Base-by-base conservation (phyloP, 2,888 invertebrate species). In the Tetheella fluctuosa region DNA sequence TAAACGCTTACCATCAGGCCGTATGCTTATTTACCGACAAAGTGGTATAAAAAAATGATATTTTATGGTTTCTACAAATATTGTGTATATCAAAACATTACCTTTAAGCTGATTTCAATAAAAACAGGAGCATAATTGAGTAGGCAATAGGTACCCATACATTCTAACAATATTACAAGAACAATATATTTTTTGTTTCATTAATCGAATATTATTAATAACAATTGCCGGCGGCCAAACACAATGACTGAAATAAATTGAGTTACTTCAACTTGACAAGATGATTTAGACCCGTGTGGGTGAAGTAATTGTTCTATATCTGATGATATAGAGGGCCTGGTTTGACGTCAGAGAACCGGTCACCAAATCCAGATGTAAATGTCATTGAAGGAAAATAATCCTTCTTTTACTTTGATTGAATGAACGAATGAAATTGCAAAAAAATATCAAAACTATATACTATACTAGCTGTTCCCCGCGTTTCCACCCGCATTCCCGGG, bases 151-250 rank as follows among this genome's bases (percentile, higher is more conserved):
- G 13, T 34, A 13, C 34, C 1, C 30, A 55, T 23, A 20, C 37
- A 55, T 55, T 37, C 37, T 23, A 55, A 55, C 34, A 55, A 37
- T 55, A 55, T 34, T 20, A 48, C 20, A 48, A 48, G 17, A 55
- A 55, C 55, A 55, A 55, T 34, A 55, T 28, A 54, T 55, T 55
- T 55, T 55, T 55, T 55, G 55, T 55, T 48, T n/a, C 48, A 20
- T 20, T n/a, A 48, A 20, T 48, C 17, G 20, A 48, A 48, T 15
- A 48, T 20, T 48, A 48, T 48, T 48, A 20, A 55, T 37, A 30
- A 55, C 30, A 55, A 55, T 34, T 23, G 55, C 34, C 15, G 15
- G 34, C 55, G 12, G 54, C 28, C 48, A 20, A 48, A 54, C 30
- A 34, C 20, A 34, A 34, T 13, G 55, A 30, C 34, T 20, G 12